Base-by-base conservation (phyloP, 2,888 invertebrate genomes). In the Malthinus flaveolus region DNA sequence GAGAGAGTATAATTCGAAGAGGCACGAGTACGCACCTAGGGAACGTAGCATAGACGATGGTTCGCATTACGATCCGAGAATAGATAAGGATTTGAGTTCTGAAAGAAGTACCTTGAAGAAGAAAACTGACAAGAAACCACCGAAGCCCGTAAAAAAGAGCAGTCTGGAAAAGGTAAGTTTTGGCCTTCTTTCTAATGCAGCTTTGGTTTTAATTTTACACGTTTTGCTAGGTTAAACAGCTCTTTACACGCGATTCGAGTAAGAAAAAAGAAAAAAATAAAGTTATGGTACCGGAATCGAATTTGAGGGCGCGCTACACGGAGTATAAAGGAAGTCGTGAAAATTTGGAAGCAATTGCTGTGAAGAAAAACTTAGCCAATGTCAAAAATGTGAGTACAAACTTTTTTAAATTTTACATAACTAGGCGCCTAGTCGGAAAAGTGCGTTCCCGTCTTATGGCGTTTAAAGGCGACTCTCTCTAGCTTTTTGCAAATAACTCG, bases 201-300 rank as follows among this genome's bases (percentile, higher is more conserved):
- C 10, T 9, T 33, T 9, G 13, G 31, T 34, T 10, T n/a, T 33
- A n/a, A 32, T 12, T 33, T 33, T 39, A 32, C 13, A 49, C n/a
- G n/a, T n/a, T 13, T 32, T 53, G 71, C 49, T 63, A 88, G 84
- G 82, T 88, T 67, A 91, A 90, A 73, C 89, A 90, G 77, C 81
- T 91, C 69, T 91, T 91, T 79, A 87, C 85, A 69, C 83, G 87
- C 73, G 83, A 85, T 76, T 82, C 82, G 79, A 85, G 85, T 55
- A 85, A 84, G 80, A 84, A 83, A 74, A 85, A 85, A 79, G 85
- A 84, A 76, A 85, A 85, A 75, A 85, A 67, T 39, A 71, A 72
- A 34, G 68, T 72, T 68, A 81, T 83, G 81, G 82, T 82, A 37
- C 78, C 80, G 46, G 84, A 84, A 68, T 82, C 82, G 67, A 84